phyloP scores from a whole-genome alignment of 1,140 invertebrate species.

The Caerostris extrusa region DNA sequence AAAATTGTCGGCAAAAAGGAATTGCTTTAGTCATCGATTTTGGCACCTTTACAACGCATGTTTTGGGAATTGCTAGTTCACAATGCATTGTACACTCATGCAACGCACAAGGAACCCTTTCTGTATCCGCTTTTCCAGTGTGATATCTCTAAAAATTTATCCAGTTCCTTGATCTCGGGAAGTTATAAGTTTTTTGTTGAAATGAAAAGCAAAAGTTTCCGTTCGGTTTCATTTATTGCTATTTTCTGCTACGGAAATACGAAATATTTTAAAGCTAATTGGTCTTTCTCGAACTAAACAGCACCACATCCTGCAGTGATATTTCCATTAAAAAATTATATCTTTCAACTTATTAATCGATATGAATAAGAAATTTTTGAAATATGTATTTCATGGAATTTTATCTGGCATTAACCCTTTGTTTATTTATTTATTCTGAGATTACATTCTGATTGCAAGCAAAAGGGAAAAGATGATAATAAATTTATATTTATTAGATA shows the following conservation, averaged over 20 bases:
- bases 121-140: not conserved
- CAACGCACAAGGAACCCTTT: not conserved
- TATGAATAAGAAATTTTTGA: no score
- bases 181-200: not conserved
- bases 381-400: no score
- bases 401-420: no score
- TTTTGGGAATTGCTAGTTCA: slow-evolving; percentile 8
- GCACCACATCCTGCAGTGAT: no score
- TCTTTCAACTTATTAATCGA: no score
- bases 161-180: not conserved
- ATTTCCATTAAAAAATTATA: no score
- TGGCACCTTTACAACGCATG: not conserved
- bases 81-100: not conserved
- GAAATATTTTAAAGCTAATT: not conserved
- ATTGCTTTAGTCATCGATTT: slow-evolving; percentile 9
- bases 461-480: no score
- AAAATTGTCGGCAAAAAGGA: not conserved
- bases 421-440: no score
- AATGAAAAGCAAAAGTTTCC: not conserved
- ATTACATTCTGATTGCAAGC: no score
- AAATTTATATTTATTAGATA: no score
- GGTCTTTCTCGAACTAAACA: not conserved
- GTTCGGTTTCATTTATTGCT: not conserved
- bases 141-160: not conserved
- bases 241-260: not conserved